Evolutionary conservation across 2,113 vertebrate species (phyloP), one percentile per base, ranked within the genome.

Genomic region (Megaceryle maxima): DNA sequence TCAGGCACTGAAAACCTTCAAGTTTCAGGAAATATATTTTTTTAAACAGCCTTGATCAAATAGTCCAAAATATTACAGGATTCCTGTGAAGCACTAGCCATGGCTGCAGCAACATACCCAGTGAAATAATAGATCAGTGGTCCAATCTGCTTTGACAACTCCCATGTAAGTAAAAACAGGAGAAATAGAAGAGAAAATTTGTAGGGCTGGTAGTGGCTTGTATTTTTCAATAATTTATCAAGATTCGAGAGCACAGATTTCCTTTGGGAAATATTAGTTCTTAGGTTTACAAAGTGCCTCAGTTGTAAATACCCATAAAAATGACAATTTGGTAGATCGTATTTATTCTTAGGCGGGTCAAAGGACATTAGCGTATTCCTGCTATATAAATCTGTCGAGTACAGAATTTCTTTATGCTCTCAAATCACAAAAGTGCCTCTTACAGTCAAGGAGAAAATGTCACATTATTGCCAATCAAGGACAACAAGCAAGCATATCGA

Each of bases 241-340:
- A 96, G 95, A 97, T 97, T 96, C 8, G 6, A 97, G 97, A 97
- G 92, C 83, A 92, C 90, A 96, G 96, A 97, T 97, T 97, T 98
- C 97, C 98, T 97, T 94, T 91, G 97, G 98, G 98, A 97, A 97
- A 98, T 97, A 97, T 97, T 97, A 97, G 96, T 97, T 96, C 97
- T 97, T 96, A 95, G 95, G 97, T 98, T 98, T 98, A 98, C 97
- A 98, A 98, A 98, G 97, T 97, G 97, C 95, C 92, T 97, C 7
- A 81, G 97, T 94, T 98, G 97, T 98, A 98, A 98, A 98, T 98
- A 98, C 88, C 95, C 97, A 98, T 98, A 98, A 98, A 98, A 98
- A 97, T 53, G 97, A 98, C 98, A 97, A 97, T 97, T 97, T 97
- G 96, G 95, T 97, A 95, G 94, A 90, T 96, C 69, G 4, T 98